Evolutionary conservation across 1,140 invertebrate genomes (phyloP).

Genomic region (Acromyrmex echinatior): DNA sequence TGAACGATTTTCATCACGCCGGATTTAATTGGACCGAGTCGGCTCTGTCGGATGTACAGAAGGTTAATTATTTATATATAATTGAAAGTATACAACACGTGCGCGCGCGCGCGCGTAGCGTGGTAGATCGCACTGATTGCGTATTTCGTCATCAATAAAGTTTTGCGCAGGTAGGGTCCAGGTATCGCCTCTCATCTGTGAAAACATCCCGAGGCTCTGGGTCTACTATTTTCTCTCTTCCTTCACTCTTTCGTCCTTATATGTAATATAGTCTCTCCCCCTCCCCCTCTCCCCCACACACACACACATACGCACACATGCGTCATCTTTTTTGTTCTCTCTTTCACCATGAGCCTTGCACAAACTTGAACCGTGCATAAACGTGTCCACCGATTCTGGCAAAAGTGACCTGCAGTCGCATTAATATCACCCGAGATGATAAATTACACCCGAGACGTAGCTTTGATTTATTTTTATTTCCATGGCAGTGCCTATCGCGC

Average conservation of each 20-base stretch:
- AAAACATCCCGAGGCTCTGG: constrained; percentile 72
- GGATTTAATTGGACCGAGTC: constrained; percentile 72
- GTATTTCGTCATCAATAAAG: constrained; percentile 81
- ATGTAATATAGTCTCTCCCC: too few species aligned
- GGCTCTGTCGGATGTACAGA: constrained; percentile 45
- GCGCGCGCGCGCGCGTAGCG: constrained; percentile 35
- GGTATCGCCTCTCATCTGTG: constrained; percentile 77
- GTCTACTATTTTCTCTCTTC: not conserved
- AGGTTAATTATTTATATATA: constrained; percentile 80
- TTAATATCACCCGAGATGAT: constrained; percentile 80
- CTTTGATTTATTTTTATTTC: constrained; percentile 73
- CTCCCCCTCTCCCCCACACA: too few species aligned
- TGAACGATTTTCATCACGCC: constrained; percentile 62
- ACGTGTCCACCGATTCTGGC: constrained; percentile 53
- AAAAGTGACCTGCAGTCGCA: constrained; percentile 72
- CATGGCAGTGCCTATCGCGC: constrained; percentile 56
- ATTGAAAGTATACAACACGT: constrained; percentile 70
- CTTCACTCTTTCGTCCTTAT: not conserved
- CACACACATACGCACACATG: not conserved
- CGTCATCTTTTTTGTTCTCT: constrained; percentile 20
- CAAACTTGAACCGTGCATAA: constrained; percentile 24
- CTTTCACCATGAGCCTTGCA: constrained; percentile 4
- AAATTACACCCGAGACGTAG: constrained; percentile 71
- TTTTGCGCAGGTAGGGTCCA: constrained; percentile 67
- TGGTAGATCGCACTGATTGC: constrained; percentile 77